These are phyloP conservation scores for Plebejus melissa DNA, from an alignment of 2,888 invertebrate species.

Conservation along the genomic window DNA sequence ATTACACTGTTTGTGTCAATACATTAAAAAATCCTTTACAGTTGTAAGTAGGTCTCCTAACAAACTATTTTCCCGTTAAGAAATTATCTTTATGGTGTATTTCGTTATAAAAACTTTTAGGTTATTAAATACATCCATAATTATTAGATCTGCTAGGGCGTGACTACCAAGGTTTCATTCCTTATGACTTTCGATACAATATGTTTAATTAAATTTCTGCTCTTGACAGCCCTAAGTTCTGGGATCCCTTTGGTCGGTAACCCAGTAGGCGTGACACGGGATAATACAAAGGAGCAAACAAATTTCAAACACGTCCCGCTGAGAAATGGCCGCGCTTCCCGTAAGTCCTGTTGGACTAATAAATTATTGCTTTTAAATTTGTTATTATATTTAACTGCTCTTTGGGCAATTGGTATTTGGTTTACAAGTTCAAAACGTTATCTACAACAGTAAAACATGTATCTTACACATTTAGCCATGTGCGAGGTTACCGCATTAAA, in stretches of 20 bases:
- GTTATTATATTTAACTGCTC: not conserved
- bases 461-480: not conserved
- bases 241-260: not conserved
- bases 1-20: not conserved
- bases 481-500: not conserved
- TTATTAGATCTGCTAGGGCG: not conserved
- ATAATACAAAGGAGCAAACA: constrained; percentile 16
- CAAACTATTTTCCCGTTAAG: not conserved
- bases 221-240: not conserved
- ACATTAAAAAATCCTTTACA: not conserved
- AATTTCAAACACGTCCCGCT: constrained; percentile 27
- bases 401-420: not conserved
- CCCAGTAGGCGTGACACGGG: constrained; percentile 22
- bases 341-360: constrained; percentile 14
- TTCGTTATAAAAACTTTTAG: no score
- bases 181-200: not conserved
- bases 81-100: not conserved
- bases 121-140: not conserved
- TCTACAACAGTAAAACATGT: not conserved
- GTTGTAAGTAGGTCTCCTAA: not conserved
- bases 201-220: not conserved
- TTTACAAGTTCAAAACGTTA: not conserved
- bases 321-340: constrained; percentile 9
- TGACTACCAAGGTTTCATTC: not conserved
- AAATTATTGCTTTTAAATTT: constrained; percentile 8